Evolutionary conservation across 2,797 vertebrate genomes (phyloP).

Genomic region (Gymnothorax reevesii): DNA sequence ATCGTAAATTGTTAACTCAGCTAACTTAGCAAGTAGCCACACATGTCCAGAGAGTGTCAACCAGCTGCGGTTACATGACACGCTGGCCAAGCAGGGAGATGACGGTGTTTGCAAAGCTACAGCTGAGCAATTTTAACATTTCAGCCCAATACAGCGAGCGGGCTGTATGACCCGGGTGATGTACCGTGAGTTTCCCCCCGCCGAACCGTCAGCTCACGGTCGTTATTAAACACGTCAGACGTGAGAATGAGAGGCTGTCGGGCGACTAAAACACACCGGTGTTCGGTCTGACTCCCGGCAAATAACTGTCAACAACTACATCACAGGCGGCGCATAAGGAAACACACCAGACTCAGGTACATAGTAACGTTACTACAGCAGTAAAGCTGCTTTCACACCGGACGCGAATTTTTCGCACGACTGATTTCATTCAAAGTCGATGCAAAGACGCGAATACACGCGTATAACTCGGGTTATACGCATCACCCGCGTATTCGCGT

Average conservation of each 20-base stretch:
- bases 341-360: conserved; percentile 35
- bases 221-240: conserved; percentile 9
- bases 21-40: background rate
- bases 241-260: conserved; percentile 30
- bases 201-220: conserved; percentile 23
- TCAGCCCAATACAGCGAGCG: conserved; percentile 24
- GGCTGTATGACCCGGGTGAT: conserved; percentile 19
- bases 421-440: too few relatives aligned
- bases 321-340: conserved; percentile 41
- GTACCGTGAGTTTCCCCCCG: conserved; percentile 37
- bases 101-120: conserved; percentile 34
- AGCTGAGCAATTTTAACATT: conserved; percentile 38
- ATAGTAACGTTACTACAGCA: background rate
- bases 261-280: conserved; percentile 33
- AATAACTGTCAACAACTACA: conserved; percentile 16
- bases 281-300: background rate
- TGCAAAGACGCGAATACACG: too few relatives aligned
- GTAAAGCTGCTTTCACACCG: conserved; percentile 38
- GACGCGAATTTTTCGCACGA: too few relatives aligned
- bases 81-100: background rate
- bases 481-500: too few relatives aligned
- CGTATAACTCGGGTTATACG: too few relatives aligned
- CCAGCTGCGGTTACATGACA: background rate
- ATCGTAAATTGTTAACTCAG: too few relatives aligned
- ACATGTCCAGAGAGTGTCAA: background rate